These are phyloP conservation scores for Circaetus gallicus DNA, from an alignment of 2,113 vertebrate species.

Conservation along the genomic window DNA sequence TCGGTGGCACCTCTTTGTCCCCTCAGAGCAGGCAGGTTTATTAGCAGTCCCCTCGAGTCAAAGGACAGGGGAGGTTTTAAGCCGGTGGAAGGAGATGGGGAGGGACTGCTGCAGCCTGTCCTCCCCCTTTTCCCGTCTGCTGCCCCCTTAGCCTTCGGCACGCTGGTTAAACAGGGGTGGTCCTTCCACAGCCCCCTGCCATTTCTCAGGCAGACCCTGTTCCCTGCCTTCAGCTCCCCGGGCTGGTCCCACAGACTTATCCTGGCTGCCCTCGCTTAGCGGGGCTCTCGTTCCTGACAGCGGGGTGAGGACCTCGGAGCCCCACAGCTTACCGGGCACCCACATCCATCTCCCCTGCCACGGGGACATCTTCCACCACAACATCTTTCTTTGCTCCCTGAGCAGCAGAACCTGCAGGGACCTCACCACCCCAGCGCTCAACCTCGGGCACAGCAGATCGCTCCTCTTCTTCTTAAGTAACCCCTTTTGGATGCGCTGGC, in stretches of 20 bases:
- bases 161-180: neutral
- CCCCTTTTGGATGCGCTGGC: neutral
- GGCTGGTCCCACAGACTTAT: neutral
- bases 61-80: neutral
- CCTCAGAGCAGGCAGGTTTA: neutral
- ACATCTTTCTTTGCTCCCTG: neutral
- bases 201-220: neutral
- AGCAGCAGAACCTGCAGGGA: neutral
- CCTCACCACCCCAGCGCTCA: accelerated
- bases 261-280: neutral
- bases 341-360: neutral
- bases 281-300: neutral
- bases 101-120: neutral
- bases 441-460: neutral
- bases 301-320: neutral
- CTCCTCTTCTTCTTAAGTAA: neutral
- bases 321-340: neutral
- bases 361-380: neutral
- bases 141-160: neutral
- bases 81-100: neutral
- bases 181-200: neutral
- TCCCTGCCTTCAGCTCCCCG: neutral
- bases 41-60: neutral
- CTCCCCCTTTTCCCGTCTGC: neutral
- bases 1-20: neutral